Conservation (phyloP, 2,113 vertebrate species). For the Nestor notabilis region DNA sequence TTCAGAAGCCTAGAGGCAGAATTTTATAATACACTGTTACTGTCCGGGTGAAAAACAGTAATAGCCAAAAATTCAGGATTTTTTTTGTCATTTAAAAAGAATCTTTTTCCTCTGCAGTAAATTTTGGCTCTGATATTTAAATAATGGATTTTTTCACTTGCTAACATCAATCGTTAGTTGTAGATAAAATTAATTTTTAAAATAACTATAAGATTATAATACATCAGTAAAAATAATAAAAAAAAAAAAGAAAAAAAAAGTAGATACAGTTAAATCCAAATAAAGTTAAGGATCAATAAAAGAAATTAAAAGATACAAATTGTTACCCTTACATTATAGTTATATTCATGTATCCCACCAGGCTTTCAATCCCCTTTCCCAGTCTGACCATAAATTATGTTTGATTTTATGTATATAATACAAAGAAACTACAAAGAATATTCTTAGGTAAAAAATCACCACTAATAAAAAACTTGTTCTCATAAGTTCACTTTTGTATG, state of each 20-base stretch:
- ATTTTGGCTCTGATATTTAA: neutral
- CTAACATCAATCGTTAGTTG: neutral
- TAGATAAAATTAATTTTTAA: neutral
- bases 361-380: accelerated
- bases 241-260: neutral
- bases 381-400: neutral
- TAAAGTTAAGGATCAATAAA: neutral
- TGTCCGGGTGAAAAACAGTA: neutral
- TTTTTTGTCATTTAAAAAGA: neutral
- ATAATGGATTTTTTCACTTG: neutral
- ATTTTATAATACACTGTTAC: neutral
- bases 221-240: neutral
- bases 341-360: neutral
- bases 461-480: neutral
- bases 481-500: accelerated
- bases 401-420: neutral
- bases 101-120: accelerated
- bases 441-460: accelerated
- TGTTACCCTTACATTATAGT: neutral
- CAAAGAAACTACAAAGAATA: neutral
- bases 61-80: neutral
- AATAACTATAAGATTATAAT: neutral
- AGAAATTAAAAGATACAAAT: neutral
- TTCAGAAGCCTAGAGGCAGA: neutral
- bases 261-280: neutral